Base-by-base conservation (phyloP, 2,113 vertebrate species). In the Eonycteris spelaea region DNA sequence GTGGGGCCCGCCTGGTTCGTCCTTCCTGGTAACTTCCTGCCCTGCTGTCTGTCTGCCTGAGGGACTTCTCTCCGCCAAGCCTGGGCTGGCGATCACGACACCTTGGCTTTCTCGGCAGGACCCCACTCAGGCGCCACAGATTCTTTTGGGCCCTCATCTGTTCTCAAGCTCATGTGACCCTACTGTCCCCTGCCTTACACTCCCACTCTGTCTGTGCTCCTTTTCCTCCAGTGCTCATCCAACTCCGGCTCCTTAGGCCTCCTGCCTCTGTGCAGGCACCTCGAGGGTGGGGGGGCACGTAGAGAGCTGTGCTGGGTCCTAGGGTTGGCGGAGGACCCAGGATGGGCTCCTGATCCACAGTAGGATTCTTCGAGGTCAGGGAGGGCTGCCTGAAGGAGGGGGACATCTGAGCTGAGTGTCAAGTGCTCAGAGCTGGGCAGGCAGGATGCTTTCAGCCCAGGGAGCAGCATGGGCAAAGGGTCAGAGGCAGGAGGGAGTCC, bases 261-360 rank as follows among this genome's bases (percentile, higher is more conserved):
- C 53, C 0, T 4, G 0, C 24, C 14, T 19, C 61, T 19, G n/a
- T 5, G 7, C 43, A 0, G 10, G 24, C 4, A 7, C 57, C 30
- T 18, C 5, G 10, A 21, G 19, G 24, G 22, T 22, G 11, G 1
- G 43, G 24, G 2, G 9, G 30, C 53, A 26, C 2, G 13, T 1
- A 43, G 30, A 53, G 33, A 22, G n/a, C 55, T 15, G 6, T 3
- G 16, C 6, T 16, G 61, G 53, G 7, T 12, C 28, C 15, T 1
- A 1, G 8, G 6, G 30, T 8, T 48, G 43, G 61, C 19, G 18
- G 40, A 51, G 74, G 22, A 18, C 13, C 30, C 59, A 8, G 48
- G n/a, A 26, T 0, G 7, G 40, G 51, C 15, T n/a, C 13, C 68
- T 35, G 57, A 16, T 19, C 45, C 21, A 48, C 2, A 1, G 12